Conservation (phyloP, 1,140 invertebrate species). For the Sycobia sp. region DNA sequence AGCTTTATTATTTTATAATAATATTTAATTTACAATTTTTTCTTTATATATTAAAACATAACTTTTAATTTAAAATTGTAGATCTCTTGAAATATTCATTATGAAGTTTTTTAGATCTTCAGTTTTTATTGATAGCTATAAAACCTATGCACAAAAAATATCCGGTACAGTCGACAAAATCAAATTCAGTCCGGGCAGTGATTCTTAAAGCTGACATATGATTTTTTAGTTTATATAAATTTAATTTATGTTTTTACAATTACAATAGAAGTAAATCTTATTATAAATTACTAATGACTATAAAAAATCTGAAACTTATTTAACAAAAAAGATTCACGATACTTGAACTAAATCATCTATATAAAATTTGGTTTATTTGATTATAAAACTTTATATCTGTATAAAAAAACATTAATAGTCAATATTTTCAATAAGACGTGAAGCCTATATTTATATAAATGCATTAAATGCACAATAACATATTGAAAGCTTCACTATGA, state of each 20-base stretch:
- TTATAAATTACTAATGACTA: neutral
- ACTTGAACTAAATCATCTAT: neutral
- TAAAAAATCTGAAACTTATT: neutral
- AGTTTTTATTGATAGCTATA: neutral
- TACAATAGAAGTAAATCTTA: neutral
- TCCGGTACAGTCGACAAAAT: neutral
- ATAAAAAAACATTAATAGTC: constrained; percentile 2
- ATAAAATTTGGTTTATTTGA: constrained; percentile 4
- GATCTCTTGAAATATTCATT: constrained; percentile 11
- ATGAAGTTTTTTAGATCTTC: constrained; percentile 9
- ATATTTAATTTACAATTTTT: constrained; percentile 33
- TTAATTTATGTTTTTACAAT: too few relatives aligned
- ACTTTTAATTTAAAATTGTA: constrained; percentile 7
- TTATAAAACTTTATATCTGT: neutral
- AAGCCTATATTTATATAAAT: constrained; percentile 5
- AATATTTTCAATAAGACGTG: constrained; percentile 1
- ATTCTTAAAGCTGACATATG: neutral
- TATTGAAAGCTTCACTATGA: neutral
- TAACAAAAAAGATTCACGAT: neutral
- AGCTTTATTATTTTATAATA: constrained; percentile 1
- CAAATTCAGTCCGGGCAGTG: constrained; percentile 4
- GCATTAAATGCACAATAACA: neutral
- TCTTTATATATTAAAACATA: constrained; percentile 23
- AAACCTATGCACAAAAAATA: constrained; percentile 4
- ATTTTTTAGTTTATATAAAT: neutral